Conservation (phyloP, 2,113 vertebrate species). For the Chionodraco myersi region DNA sequence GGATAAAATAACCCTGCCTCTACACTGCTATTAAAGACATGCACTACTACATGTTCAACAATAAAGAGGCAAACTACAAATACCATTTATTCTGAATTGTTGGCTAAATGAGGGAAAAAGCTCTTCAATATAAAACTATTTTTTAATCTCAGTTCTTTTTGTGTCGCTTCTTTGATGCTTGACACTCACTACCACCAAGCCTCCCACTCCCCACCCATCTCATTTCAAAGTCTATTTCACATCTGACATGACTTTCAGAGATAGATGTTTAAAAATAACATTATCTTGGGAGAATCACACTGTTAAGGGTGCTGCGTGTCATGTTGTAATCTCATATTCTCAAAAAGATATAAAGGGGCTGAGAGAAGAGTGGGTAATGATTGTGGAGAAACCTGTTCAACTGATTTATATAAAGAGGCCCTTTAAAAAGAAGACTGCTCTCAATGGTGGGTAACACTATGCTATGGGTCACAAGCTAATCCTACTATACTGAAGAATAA, state of each 20-base stretch:
- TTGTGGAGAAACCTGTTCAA: no score
- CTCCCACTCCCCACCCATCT: not conserved
- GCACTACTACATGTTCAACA: no score
- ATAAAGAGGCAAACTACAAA: not conserved
- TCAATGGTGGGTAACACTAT: not conserved
- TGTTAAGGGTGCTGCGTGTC: slow-evolving; percentile 20
- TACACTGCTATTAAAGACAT: not conserved
- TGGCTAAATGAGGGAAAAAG: not conserved
- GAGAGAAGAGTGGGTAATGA: no score
- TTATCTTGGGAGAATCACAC: slow-evolving; percentile 34
- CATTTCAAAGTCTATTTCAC: slow-evolving; percentile 27
- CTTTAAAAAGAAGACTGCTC: slow-evolving; percentile 5
- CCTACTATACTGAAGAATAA: not conserved
- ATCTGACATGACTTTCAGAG: slow-evolving; percentile 24
- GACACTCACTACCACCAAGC: not conserved
- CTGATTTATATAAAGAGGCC: no score
- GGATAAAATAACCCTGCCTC: not conserved
- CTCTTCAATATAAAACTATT: not conserved
- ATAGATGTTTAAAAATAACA: slow-evolving; percentile 30
- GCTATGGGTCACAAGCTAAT: slow-evolving; percentile 13
- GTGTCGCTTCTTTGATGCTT: slow-evolving; percentile 2
- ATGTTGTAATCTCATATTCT: slow-evolving; percentile 43
- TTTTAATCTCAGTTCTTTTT: not conserved
- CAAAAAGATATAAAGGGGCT: slow-evolving; percentile 22
- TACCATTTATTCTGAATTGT: not conserved